A percentile compares a stretch with the other conserved stretches of the same genome.
Evolutionary conservation across 37 sponge, comb jelly and placozoan genomes (phyloP).

Genomic region (Beroe forskalii): DNA sequence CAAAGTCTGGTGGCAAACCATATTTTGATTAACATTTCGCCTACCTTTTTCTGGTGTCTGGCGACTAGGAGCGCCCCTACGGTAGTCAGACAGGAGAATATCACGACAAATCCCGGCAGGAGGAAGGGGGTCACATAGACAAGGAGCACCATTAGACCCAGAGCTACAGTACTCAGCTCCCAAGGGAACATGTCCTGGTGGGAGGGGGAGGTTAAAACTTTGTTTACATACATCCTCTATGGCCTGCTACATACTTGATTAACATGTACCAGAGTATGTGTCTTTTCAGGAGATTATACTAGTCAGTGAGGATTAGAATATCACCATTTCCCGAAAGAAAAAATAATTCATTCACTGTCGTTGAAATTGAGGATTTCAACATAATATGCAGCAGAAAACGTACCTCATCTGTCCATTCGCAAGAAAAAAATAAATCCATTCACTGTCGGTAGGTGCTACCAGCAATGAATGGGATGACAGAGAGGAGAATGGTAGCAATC

Average conservation of each 20-base stretch:
- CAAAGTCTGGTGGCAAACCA: too few relatives aligned
- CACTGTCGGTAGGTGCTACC: slow-evolving; percentile 43
- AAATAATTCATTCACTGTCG: too few relatives aligned
- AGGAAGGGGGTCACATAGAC: slow-evolving; percentile 63
- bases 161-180: background rate
- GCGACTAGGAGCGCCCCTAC: slow-evolving; percentile 35
- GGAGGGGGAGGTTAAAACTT: too few relatives aligned
- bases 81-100: slow-evolving; percentile 22
- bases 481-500: slow-evolving; percentile 13
- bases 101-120: slow-evolving; percentile 52
- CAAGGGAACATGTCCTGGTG: slow-evolving; percentile 54
- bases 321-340: too few relatives aligned
- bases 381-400: too few relatives aligned
- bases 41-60: slow-evolving; percentile 47
- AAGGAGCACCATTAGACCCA: background rate
- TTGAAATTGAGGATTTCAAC: too few relatives aligned
- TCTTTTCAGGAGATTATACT: too few relatives aligned
- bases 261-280: too few relatives aligned
- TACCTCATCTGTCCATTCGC: too few relatives aligned
- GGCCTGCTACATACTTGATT: background rate
- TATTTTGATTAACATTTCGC: too few relatives aligned
- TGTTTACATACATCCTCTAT: background rate
- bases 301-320: too few relatives aligned
- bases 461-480: slow-evolving; percentile 39
- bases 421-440: too few relatives aligned